Percentiles rank a stretch among this genome's conserved stretches.
Evolutionary conservation across 1,140 invertebrate species (phyloP).

Genomic region (Microplitis mediator): DNA sequence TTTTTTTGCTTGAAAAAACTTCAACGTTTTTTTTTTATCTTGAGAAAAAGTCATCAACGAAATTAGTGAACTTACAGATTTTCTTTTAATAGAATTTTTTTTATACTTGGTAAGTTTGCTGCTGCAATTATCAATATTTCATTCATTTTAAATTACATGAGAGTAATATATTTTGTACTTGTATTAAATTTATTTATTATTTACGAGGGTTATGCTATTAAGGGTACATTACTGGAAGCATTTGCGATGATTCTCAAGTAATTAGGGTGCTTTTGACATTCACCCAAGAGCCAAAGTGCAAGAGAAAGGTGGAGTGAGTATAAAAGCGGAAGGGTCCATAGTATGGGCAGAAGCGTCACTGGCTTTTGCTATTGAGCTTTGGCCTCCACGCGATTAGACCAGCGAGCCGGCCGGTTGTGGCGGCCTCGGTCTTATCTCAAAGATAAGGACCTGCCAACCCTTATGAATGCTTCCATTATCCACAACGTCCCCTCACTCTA

Average conservation of each 20-base stretch:
- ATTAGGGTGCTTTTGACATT: conserved; percentile 32
- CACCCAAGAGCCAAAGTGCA: conserved; percentile 32
- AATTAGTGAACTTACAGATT: no score
- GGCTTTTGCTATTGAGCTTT: conserved; percentile 42
- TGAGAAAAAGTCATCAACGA: no score
- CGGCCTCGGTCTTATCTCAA: conserved; percentile 46
- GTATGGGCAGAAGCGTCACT: conserved; percentile 35
- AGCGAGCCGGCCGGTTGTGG: conserved; percentile 36
- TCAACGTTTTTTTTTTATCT: no score
- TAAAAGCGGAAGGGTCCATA: conserved; percentile 44
- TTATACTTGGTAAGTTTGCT: no score
- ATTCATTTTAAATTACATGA: no score
- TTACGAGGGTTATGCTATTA: neutral
- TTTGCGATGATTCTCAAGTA: conserved; percentile 29
- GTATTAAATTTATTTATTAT: conserved; percentile 16
- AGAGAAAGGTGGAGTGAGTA: conserved; percentile 26
- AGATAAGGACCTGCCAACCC: conserved; percentile 57
- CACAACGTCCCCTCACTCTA: conserved; percentile 19
- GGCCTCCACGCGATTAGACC: conserved; percentile 36
- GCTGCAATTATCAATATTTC: no score
- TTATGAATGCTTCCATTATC: conserved; percentile 58
- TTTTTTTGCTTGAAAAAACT: no score
- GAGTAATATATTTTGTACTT: neutral
- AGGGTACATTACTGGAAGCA: conserved; percentile 9
- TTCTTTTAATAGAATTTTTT: no score